These are phyloP conservation scores for Nasonovia ribisnigri DNA, from an alignment of 2,888 invertebrate genomes.

Conservation along the genomic window DNA sequence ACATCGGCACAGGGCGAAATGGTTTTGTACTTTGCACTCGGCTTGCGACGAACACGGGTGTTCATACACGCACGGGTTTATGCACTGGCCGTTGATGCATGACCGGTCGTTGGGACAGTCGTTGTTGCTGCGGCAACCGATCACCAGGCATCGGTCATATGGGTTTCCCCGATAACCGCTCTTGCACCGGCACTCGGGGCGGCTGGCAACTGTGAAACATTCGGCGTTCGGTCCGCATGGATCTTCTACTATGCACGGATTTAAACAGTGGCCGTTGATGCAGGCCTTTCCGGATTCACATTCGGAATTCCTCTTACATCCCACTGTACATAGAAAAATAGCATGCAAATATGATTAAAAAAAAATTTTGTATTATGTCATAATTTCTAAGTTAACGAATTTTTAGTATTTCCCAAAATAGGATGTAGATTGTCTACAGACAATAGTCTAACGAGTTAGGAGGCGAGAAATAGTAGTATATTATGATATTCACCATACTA, in stretches of 20 bases:
- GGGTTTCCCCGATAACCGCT: slow-evolving; percentile 87
- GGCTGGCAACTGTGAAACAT: slow-evolving; percentile 81
- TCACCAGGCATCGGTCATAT: slow-evolving; percentile 79
- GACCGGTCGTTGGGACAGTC: slow-evolving; percentile 89
- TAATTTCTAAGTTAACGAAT: not conserved
- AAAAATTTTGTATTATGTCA: not conserved
- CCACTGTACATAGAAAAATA: slow-evolving; percentile 72
- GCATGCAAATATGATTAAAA: not conserved
- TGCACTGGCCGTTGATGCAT: slow-evolving; percentile 88
- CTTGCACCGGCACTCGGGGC: slow-evolving; percentile 83
- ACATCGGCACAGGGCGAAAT: slow-evolving; percentile 88
- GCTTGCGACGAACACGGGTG: slow-evolving; percentile 84
- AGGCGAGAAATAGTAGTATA: not conserved
- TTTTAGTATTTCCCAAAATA: not conserved
- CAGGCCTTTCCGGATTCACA: slow-evolving; percentile 88
- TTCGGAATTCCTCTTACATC: slow-evolving; percentile 86
- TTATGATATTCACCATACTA: not conserved
- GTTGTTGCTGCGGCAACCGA: slow-evolving; percentile 87
- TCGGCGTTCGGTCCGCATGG: slow-evolving; percentile 87
- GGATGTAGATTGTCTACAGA: not conserved
- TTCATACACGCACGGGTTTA: slow-evolving; percentile 84
- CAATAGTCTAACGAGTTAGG: not conserved
- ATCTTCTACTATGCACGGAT: slow-evolving; percentile 85
- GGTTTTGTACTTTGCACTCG: slow-evolving; percentile 84
- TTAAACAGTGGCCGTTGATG: slow-evolving; percentile 86